Conservation (phyloP, 1,140 invertebrate species). For the Drosophila nasuta region DNA sequence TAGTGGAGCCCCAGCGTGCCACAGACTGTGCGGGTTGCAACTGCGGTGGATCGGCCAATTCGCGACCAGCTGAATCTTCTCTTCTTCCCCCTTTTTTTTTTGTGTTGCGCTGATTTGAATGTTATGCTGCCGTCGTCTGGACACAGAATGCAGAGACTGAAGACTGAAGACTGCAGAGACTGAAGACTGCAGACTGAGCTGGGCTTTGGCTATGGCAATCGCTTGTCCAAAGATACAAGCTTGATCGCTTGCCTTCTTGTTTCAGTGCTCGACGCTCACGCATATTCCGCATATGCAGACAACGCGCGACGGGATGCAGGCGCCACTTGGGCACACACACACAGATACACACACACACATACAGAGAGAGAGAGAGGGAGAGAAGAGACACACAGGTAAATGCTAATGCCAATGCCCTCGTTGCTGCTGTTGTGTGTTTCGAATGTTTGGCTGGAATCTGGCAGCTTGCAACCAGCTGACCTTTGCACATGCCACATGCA, state of each 20-base stretch:
- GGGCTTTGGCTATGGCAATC: conserved; percentile 7
- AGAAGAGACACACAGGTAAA: conserved; percentile 60
- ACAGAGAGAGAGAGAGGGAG: background rate
- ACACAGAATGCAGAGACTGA: conserved; percentile 10
- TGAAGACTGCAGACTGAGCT: background rate
- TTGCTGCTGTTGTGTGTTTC: conserved; percentile 4
- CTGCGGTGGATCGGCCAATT: conserved; percentile 22
- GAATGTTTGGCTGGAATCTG: conserved; percentile 19
- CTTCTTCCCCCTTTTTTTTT: no score
- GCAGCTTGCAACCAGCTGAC: conserved; percentile 69
- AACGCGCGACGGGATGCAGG: conserved; percentile 81
- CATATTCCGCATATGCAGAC: conserved; percentile 83
- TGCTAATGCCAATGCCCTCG: conserved; percentile 72
- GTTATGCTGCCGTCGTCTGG: conserved; percentile 38
- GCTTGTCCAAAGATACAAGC: conserved; percentile 26
- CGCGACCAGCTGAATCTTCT: conserved; percentile 1
- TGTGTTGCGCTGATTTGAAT: conserved; percentile 60
- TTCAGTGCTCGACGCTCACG: conserved; percentile 70
- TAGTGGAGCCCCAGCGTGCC: conserved; percentile 6
- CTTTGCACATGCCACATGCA: conserved; percentile 73
- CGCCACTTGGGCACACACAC: conserved; percentile 76
- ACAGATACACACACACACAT: conserved; percentile 30
- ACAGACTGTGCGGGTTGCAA: conserved; percentile 23
- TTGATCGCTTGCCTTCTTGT: conserved; percentile 52
- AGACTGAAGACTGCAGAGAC: conserved; percentile 4